Evolutionary conservation across 2,888 invertebrate species (phyloP).

Genomic region (Oligia fasciuncula): DNA sequence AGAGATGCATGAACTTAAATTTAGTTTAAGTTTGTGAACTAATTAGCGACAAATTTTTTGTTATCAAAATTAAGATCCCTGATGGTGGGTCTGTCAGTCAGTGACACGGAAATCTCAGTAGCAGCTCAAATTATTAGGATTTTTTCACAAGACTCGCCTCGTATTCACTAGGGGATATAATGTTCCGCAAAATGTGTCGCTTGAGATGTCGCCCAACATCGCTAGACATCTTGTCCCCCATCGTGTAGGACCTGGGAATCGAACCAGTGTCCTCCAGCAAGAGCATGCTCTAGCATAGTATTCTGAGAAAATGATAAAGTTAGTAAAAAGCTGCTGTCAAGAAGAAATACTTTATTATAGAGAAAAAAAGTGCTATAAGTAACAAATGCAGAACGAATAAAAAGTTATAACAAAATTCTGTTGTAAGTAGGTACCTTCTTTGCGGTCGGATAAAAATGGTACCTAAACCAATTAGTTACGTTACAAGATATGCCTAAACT

Average conservation of each 20-base stretch:
- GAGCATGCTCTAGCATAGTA: neutral
- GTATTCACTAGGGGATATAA: neutral
- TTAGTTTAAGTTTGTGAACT: too few relatives aligned
- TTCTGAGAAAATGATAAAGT: neutral
- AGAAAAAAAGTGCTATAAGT: neutral
- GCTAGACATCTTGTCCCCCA: neutral
- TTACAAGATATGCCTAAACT: neutral
- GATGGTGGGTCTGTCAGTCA: too few relatives aligned
- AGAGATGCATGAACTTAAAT: too few relatives aligned
- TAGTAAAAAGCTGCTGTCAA: neutral
- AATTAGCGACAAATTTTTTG: too few relatives aligned
- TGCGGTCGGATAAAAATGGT: neutral
- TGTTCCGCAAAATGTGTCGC: neutral
- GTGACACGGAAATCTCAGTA: neutral
- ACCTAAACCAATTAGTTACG: neutral
- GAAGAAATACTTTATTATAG: slow-evolving; percentile 37
- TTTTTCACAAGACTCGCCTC: neutral
- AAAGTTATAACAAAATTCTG: neutral
- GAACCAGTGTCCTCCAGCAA: neutral
- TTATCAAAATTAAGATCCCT: too few relatives aligned
- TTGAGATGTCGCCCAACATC: neutral
- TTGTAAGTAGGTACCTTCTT: neutral
- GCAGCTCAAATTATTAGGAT: neutral
- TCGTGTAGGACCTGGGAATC: neutral
- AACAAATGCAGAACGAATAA: slow-evolving; percentile 32